Base-by-base conservation (phyloP, 2,888 invertebrate species). In the Agrotis clavis region DNA sequence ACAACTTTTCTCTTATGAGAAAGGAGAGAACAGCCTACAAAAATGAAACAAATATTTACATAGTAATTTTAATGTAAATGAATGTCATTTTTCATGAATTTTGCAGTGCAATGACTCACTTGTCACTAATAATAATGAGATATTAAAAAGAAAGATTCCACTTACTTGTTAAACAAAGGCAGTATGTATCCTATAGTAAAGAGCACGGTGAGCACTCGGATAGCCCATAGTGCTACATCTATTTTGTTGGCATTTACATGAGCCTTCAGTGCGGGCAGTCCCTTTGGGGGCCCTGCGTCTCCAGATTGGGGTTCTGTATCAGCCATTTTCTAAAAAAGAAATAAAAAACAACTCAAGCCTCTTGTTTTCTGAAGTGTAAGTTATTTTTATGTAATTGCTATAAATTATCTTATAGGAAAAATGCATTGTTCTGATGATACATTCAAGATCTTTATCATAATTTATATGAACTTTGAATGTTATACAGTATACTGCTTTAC, bases 151-250 rank as follows among this genome's bases (percentile, higher is more conserved):
- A 35, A 41, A 14, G 16, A 1, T 25, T 13, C 7, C 14, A 96
- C 97, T 97, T 96, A 99, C 98, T 98, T 95, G 82, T 94, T 98
- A 94, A 99, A 98, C 86, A 99, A 93, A 68, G 99, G 99, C 87
- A 99, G 92, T 64, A 99, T 96, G 94, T 99, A 99, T 89, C 97
- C 97, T 85, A 98, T 90, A 19, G 98, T 98, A 92, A 98, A 99
- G 19, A 98, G 90, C 41, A 99, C 97, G 1, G 99, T 98, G 73
- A 98, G 96, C 35, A 99, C 92, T 87, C 99, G 97, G 50, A 99
- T 98, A 19, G 97, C 97, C 98, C 99, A 99, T 71, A 99, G 96
- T 0, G 98, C 98, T 59, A 98, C 98, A 89, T 99, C 98, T 67
- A 99, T 97, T 96, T 98, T 99, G 92, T 99, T 98, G 61, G 97